Evolutionary conservation across 2,113 vertebrate genomes (phyloP), one percentile per base, ranked within the genome.

Genomic region (Pteruthius melanotis): DNA sequence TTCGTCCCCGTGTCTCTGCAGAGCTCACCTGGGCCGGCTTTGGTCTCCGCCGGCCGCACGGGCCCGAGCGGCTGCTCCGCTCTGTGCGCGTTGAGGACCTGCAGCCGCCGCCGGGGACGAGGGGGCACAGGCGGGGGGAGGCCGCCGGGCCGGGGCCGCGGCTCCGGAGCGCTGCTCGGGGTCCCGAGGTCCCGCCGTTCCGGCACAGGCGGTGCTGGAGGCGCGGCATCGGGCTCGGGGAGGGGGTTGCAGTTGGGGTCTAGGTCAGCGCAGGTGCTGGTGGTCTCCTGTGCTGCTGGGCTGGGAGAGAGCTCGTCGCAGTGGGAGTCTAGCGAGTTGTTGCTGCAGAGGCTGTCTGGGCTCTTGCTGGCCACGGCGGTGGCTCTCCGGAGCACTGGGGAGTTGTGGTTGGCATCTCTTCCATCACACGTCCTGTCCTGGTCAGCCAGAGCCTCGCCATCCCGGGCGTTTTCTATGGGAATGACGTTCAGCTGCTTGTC

Each of bases 161-260:
- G 70, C 11, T 65, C 66, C 1, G 69, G 40, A 15, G 59, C 54
- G 8, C 59, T n/a, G 74, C 88, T 70, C 10, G 5, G 60, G 12
- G 20, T 20, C 7, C 60, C 11, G 0, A 71, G 14, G 2, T 91
- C 95, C 45, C 52, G 11, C 12, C 8, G 45, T 0, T 35, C 68
- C 1, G 61, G 89, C 2, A 3, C 53, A 0, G 37, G 71, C 3
- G 20, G 31, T 2, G 56, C 52, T 6, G 3, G 40, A 27, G 75
- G 66, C 2, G 14, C 28, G 4, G 45, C n/a, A 14, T 15, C 49
- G 4, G 23, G 47, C 74, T 88, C 87, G 13, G 81, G 94, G 57
- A 97, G 59, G 10, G 97, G 78, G 31, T 98, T 98, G 94, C 97
- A 97, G 80, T 98, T 98, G 16, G 97, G 97, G 91, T 98, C 98